Base-by-base conservation (phyloP, 1,140 invertebrate species). In the Aphelinus certus region DNA sequence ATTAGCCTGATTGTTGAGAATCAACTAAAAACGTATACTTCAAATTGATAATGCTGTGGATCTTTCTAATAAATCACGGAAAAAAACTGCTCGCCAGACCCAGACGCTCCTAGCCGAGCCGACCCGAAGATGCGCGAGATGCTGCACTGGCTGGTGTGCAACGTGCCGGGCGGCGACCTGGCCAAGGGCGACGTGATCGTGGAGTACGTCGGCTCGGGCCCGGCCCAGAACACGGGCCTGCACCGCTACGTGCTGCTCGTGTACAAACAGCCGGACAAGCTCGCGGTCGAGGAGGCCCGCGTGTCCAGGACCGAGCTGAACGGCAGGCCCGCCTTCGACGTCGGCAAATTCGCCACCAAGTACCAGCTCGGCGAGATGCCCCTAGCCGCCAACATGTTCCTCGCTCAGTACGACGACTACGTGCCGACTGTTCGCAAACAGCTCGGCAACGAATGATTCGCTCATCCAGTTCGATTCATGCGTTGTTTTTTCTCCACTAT, bases 241-340 rank as follows among this genome's bases (percentile, higher is more conserved):
- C 92, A 93, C 83, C 87, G 93, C 45, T 94, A 94, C 83, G 88
- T 93, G 2, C 91, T 91, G 72, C 76, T 93, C 10, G 85, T 92
- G 4, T 93, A 88, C 82, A 88, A 92, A 82, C 92, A 93, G 78
- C 80, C 83, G 3, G 88, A 87, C 7, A 86, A 85, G 76, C 77
- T 91, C n/a, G 80, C 77, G 4, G 87, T 88, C 73, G 82, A 89
- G 61, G 90, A 90, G 77, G 83, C 84, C 10, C 62, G 7, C 26
- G 61, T 76, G 2, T 7, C 51, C 1, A 76, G 66, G 4, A n/a
- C 6, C 45, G n/a, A 75, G 75, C 63, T 58, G 10, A 43, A 49
- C 9, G 71, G 77, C 55, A 79, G 86, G 64, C 63, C 76, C 42
- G 75, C 71, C 1, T 87, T 86, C 68, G 82, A 79, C 4, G 81